Evolutionary conservation across 2,888 invertebrate genomes (phyloP), one percentile per base, ranked within the genome.

Genomic region (Anaspis maculata): DNA sequence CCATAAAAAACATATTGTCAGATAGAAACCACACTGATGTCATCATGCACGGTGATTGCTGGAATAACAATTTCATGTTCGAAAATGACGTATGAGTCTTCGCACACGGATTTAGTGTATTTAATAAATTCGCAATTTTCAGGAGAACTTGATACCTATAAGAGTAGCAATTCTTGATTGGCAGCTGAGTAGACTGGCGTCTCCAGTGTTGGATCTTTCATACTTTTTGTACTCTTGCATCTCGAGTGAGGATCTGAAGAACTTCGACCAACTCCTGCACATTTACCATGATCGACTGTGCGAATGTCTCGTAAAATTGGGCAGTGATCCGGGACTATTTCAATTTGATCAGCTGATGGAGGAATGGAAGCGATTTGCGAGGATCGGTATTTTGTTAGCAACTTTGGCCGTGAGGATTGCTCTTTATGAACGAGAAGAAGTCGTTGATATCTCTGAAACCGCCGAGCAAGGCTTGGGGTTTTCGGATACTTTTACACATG

Each of bases 281-380:
- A 40, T 52, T 13, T 65, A 65, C 39, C 44, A 62, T 35, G 36
- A 53, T 13, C 49, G 52, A 3, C 39, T 64, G 10, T 43, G 44
- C 1, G 34, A 38, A 3, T 43, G 40, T 29, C 38, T 62, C 2
- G 15, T 21, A 29, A 31, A 41, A 30, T 48, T 51, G 13, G 52
- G 52, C 3, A 47, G 48, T 11, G 43, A 57, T 37, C 34, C 56
- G 1, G 35, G 48, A 13, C 16, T 61, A 2, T 62, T 56, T 31
- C 56, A 63, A 0, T 54, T 45, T 13, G 42, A 45, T 7, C 34
- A 23, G 11, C 37, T 56, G 13, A 36, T 41, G 22, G 13, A 45
- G 3, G 51, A 57, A 9, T 53, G 54, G 51, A 43, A 40, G n/a
- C n/a, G n/a, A n/a, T n/a, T n/a, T n/a, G n/a, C n/a, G n/a, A n/a